Base-by-base conservation (phyloP, 2,113 vertebrate species). In the Cryptoleucopteryx plumbea region DNA sequence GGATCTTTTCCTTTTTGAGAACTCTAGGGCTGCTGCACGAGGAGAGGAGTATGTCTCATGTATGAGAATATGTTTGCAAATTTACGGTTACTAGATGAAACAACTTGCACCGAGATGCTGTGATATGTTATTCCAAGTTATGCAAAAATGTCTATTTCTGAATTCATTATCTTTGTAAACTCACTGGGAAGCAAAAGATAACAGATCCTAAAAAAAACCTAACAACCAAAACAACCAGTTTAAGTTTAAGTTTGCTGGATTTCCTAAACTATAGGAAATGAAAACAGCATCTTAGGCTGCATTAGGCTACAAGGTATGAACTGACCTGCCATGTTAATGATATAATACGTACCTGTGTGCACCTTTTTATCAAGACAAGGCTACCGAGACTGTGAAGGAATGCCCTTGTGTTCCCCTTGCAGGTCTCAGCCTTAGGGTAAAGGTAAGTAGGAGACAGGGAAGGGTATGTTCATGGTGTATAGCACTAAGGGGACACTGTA, bases 191-290 rank as follows among this genome's bases (percentile, higher is more conserved):
- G 12, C 9, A 77, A 86, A 77, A 82, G 13, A 31, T 11, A 82
- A 23, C 2, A 72, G 7, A 40, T 47, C 13, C 7, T 50, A 6
- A 55, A 68, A 56, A 56, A 21, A 8, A 0, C 1, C 13, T 63
- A 63, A 29, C 3, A 29, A 45, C 9, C 13, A 61, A 84, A 84
- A 8, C 5, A 74, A 34, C 3, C 19, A 21, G 18, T 16, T 72
- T 36, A 90, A 21, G 18, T 16, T 72, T 36, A 90, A 70, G 2
- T 66, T 71, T 73, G 6, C 26, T 56, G 21, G 20, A 43, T 82
- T 82, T 88, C 23, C 42, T 59, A 27, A 52, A 20, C 26, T 38
- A 42, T 2, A 65, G 38, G 17, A 45, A 87, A 70, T 27, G 14
- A 70, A 53, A 83, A 27, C 23, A 62, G 10, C 26, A 38, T 32